A percentile compares a stretch with the other conserved stretches of the same genome.
Evolutionary conservation across 2,888 invertebrate species (phyloP).

Genomic region (Tipula unca): DNA sequence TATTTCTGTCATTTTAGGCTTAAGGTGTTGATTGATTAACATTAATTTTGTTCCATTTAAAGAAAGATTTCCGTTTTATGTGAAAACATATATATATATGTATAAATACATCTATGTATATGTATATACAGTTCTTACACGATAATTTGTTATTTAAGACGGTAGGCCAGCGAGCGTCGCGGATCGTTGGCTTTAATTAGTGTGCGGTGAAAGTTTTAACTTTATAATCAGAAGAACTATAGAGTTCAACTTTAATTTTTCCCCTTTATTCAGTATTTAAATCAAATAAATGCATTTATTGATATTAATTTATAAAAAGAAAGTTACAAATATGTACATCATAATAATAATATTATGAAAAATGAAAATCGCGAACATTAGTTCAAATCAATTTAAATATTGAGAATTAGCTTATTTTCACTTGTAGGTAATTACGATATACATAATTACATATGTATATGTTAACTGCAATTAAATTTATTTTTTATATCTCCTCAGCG

Average conservation of each 20-base stretch:
- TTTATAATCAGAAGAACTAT: background rate
- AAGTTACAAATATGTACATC: background rate
- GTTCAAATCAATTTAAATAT: background rate
- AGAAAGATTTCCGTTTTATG: background rate
- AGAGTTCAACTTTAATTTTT: background rate
- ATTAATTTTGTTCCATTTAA: background rate
- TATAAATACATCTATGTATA: background rate
- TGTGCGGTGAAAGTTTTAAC: background rate
- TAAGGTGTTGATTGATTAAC: conserved; percentile 8
- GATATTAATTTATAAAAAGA: background rate
- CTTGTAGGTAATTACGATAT: background rate
- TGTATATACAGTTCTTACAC: background rate
- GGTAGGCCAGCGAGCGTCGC: background rate
- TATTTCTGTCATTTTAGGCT: background rate
- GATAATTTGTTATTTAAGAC: background rate
- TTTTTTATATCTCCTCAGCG: background rate
- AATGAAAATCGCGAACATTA: background rate
- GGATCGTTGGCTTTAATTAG: background rate
- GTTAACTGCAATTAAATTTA: too few relatives aligned
- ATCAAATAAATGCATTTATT: background rate
- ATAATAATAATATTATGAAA: background rate
- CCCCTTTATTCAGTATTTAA: background rate
- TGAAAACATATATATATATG: background rate
- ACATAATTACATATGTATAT: background rate
- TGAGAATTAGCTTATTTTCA: background rate